Conservation (phyloP, 2,888 invertebrate species). For the Molorchus minor region DNA sequence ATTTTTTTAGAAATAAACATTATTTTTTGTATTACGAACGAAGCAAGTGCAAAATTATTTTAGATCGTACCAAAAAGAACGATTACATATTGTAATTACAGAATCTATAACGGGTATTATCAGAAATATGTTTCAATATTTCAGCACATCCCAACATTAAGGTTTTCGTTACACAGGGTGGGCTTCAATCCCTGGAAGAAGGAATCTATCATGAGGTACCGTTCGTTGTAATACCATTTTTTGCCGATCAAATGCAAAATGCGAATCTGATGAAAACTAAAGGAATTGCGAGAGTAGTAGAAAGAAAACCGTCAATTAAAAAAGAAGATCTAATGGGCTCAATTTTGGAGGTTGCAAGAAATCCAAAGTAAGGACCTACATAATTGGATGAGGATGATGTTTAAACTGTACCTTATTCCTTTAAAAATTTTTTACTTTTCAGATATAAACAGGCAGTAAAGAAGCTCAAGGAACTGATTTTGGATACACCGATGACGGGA, state of each 20-base stretch:
- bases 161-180: slow-evolving; percentile 27
- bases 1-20: too few species aligned
- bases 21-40: too few species aligned
- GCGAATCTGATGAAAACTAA: slow-evolving; percentile 4
- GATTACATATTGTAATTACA: not conserved
- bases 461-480: slow-evolving; percentile 30
- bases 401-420: too few species aligned
- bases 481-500: slow-evolving; percentile 45
- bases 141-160: slow-evolving; percentile 27
- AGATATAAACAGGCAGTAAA: slow-evolving; percentile 45
- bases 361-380: too few species aligned
- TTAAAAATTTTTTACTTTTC: too few species aligned
- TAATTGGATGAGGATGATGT: too few species aligned
- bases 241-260: slow-evolving; percentile 18
- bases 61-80: not conserved
- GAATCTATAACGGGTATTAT: not conserved
- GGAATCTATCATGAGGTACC: slow-evolving; percentile 23
- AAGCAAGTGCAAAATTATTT: too few species aligned
- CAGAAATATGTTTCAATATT: not conserved
- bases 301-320: too few species aligned
- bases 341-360: too few species aligned
- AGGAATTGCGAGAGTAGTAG: too few species aligned
- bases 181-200: slow-evolving; percentile 28
- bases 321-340: not conserved
- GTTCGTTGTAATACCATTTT: slow-evolving; percentile 25